Conservation (phyloP, 2,797 vertebrate species). For the Tauraco hartlaubi region DNA sequence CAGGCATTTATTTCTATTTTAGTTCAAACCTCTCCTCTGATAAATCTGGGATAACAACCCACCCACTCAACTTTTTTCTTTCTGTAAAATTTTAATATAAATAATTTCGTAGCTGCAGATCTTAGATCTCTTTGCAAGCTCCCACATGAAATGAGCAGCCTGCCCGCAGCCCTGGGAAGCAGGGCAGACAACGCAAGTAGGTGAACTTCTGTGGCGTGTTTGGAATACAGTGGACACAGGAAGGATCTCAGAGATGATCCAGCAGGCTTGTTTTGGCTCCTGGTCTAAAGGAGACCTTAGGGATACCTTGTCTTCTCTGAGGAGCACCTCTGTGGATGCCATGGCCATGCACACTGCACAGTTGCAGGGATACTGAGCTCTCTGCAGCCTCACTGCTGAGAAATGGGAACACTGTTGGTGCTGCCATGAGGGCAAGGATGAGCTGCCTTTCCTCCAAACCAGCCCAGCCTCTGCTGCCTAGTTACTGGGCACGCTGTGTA, state of each 20-base stretch:
- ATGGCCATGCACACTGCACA: background rate
- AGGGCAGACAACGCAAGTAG: background rate
- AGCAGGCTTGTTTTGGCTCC: background rate
- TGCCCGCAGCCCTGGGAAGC: background rate
- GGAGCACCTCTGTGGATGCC: background rate
- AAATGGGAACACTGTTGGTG: background rate
- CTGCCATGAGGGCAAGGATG: background rate
- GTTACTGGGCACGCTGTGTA: fast-evolving
- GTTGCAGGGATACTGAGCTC: background rate
- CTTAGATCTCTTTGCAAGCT: background rate
- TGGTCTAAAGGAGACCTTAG: background rate
- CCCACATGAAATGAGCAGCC: background rate
- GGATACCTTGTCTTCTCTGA: background rate
- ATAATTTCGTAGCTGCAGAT: background rate
- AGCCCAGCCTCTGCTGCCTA: background rate
- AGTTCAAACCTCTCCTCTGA: background rate
- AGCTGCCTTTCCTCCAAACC: background rate
- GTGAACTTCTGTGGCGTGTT: background rate
- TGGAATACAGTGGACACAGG: background rate
- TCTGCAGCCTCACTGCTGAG: background rate
- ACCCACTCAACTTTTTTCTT: background rate
- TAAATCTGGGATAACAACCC: background rate
- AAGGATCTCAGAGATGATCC: background rate
- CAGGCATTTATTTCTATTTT: background rate
- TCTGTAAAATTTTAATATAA: background rate